Evolutionary conservation across 1,140 invertebrate species (phyloP).

Genomic region (Bactericera cockerelli): DNA sequence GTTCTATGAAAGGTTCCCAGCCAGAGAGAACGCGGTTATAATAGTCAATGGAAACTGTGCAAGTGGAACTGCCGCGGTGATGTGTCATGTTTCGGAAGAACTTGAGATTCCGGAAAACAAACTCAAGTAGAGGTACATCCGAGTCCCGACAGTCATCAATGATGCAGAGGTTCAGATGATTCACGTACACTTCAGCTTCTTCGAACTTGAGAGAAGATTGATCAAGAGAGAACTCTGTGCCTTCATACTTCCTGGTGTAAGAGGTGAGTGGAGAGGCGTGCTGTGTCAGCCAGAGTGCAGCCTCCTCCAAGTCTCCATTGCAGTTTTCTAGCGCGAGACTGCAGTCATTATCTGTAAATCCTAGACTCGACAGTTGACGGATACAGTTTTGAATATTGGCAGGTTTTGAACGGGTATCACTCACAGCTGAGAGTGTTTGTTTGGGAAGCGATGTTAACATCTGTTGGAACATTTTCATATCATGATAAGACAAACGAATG

Average conservation of each 20-base stretch:
- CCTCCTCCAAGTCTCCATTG: slow-evolving; percentile 56
- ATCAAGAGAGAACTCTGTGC: background rate
- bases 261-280: slow-evolving; percentile 33
- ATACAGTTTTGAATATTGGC: slow-evolving; percentile 23
- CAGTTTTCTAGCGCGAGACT: slow-evolving; percentile 46
- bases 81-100: slow-evolving; percentile 39
- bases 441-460: slow-evolving; percentile 75
- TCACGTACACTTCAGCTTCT: slow-evolving; percentile 37
- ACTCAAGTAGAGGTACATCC: slow-evolving; percentile 81
- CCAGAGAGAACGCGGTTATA: slow-evolving; percentile 88
- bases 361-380: slow-evolving; percentile 44
- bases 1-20: slow-evolving; percentile 92
- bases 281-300: slow-evolving; percentile 65
- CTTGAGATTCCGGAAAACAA: slow-evolving; percentile 52
- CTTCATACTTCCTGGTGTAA: background rate
- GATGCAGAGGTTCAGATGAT: slow-evolving; percentile 66
- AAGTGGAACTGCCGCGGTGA: slow-evolving; percentile 36
- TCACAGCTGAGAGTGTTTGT: slow-evolving; percentile 45
- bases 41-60: slow-evolving; percentile 65
- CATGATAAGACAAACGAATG: slow-evolving; percentile 81
- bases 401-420: slow-evolving; percentile 19
- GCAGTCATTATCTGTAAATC: slow-evolving; percentile 56
- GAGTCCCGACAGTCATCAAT: slow-evolving; percentile 96
- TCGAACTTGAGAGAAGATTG: background rate
- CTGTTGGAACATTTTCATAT: slow-evolving; percentile 77